These are phyloP conservation scores for Metopia argyrocephala DNA, from an alignment of 2,888 invertebrate genomes.

Conservation along the genomic window DNA sequence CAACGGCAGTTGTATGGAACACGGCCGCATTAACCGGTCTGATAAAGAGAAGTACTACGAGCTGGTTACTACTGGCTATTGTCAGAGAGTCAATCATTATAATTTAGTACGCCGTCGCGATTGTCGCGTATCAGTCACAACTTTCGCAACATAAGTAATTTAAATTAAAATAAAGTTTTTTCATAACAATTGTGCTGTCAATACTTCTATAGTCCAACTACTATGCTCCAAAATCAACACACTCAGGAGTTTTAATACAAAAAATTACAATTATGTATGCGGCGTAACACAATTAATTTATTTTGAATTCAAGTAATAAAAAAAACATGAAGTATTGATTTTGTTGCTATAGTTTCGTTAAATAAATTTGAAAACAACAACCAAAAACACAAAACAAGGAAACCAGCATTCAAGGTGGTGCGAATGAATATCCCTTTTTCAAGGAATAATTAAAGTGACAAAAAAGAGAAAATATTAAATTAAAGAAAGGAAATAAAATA, in stretches of 20 bases:
- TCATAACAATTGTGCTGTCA: slow-evolving; percentile 16
- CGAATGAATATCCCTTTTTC: too few relatives aligned
- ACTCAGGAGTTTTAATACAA: slow-evolving; percentile 4
- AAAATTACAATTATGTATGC: slow-evolving; percentile 18
- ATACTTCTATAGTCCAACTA: slow-evolving; percentile 39
- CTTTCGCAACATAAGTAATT: neutral
- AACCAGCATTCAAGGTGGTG: too few relatives aligned
- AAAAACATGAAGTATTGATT: slow-evolving; percentile 30
- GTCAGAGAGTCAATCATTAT: neutral
- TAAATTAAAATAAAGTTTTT: neutral
- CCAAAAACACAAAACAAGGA: slow-evolving; percentile 9
- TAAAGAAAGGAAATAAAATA: too few relatives aligned
- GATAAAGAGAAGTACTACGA: neutral
- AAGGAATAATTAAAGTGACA: too few relatives aligned
- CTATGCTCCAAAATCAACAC: slow-evolving; percentile 32
- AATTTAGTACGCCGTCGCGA: slow-evolving; percentile 57
- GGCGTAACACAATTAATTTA: neutral
- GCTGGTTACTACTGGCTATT: slow-evolving; percentile 15
- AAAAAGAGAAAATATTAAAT: slow-evolving; percentile 14
- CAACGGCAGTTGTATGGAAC: neutral
- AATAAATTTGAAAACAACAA: neutral
- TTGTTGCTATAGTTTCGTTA: slow-evolving; percentile 48
- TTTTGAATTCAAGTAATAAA: slow-evolving; percentile 25
- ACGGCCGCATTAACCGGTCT: neutral
- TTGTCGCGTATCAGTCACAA: slow-evolving; percentile 55